These are phyloP conservation scores for Chymomyza costata DNA, from an alignment of 1,140 invertebrate species.

Conservation along the genomic window DNA sequence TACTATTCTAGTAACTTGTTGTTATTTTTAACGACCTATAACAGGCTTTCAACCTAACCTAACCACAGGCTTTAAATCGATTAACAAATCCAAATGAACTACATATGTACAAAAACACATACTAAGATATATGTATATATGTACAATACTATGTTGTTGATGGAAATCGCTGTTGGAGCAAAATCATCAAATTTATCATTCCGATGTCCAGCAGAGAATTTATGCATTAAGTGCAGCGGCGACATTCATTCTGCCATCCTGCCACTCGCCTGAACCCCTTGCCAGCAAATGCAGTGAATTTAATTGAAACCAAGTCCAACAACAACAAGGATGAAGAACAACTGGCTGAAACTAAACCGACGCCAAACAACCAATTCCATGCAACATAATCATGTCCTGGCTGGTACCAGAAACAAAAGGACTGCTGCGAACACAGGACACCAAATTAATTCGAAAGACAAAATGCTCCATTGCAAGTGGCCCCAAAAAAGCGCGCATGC, in stretches of 20 bases:
- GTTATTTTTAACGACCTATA: no score
- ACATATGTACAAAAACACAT: no score
- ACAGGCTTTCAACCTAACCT: no score
- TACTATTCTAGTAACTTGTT: no score
- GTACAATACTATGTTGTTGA: no score
- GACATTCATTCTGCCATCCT: conserved; percentile 13
- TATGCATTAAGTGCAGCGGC: conserved; percentile 65
- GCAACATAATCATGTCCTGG: conserved; percentile 65
- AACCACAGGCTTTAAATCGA: no score
- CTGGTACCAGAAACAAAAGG: conserved; percentile 9
- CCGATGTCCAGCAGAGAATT: conserved; percentile 61
- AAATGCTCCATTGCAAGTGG: conserved; percentile 56
- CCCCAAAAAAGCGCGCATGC: conserved; percentile 47
- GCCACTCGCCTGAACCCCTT: neutral
- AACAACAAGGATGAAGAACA: conserved; percentile 3
- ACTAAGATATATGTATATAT: no score
- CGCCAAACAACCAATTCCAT: conserved; percentile 13
- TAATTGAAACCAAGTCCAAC: conserved; percentile 61
- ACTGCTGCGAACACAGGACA: conserved; percentile 32
- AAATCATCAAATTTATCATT: conserved; percentile 53
- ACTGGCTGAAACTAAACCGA: conserved; percentile 10
- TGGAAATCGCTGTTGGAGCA: conserved; percentile 13
- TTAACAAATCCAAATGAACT: no score
- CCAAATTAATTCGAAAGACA: conserved; percentile 70
- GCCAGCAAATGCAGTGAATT: no score